Percentiles rank a stretch among this genome's conserved stretches.
Evolutionary conservation across 2,888 invertebrate genomes (phyloP).

Genomic region (Colletes collaris): DNA sequence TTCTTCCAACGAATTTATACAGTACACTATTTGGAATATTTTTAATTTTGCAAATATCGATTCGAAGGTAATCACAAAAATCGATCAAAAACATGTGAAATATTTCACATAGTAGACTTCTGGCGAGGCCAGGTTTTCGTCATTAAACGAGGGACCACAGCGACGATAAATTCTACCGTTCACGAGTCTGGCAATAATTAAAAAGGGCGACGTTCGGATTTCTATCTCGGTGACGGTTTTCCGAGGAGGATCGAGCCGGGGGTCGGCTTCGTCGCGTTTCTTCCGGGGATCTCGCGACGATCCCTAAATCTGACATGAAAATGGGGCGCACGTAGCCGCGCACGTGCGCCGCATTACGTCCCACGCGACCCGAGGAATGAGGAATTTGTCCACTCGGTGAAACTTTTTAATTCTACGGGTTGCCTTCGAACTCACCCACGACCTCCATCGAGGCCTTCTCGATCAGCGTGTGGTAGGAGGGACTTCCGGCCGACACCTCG

Average conservation of each 20-base stretch:
- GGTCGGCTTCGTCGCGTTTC: slow-evolving; percentile 21
- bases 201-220: slow-evolving; percentile 4
- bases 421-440: slow-evolving; percentile 84
- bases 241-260: neutral
- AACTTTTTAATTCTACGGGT: slow-evolving; percentile 52
- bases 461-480: slow-evolving; percentile 88
- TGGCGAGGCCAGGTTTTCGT: too few species aligned
- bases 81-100: too few species aligned
- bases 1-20: too few species aligned
- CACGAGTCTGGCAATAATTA: neutral
- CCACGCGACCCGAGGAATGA: slow-evolving; percentile 32
- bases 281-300: slow-evolving; percentile 9
- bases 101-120: too few species aligned
- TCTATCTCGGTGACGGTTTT: slow-evolving; percentile 6
- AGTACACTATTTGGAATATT: too few species aligned
- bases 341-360: slow-evolving; percentile 52
- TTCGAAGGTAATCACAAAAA: too few species aligned
- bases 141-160: too few species aligned
- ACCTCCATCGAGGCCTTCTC: slow-evolving; percentile 87
- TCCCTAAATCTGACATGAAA: slow-evolving; percentile 49
- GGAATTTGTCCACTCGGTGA: slow-evolving; percentile 51
- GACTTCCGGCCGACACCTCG: slow-evolving; percentile 89
- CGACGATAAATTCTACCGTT: neutral
- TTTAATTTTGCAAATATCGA: too few species aligned
- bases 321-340: slow-evolving; percentile 50